Base-by-base conservation (phyloP, 2,888 invertebrate genomes). In the Drosophila monieri region DNA sequence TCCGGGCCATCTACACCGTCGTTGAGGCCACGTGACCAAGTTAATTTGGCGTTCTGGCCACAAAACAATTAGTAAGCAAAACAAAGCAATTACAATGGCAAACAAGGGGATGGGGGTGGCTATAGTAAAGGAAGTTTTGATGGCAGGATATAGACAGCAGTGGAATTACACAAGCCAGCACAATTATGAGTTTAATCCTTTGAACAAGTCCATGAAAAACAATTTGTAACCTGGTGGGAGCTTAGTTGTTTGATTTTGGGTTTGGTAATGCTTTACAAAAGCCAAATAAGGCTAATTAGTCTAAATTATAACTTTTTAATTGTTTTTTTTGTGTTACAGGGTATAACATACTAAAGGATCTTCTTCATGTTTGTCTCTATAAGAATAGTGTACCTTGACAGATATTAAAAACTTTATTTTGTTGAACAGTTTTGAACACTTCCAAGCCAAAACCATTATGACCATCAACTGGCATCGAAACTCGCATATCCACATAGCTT, bases 51-150 rank as follows among this genome's bases (percentile, higher is more conserved):
- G 58, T 48, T 56, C 61, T 64, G 47, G 67, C 74, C 68, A 74
- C 71, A 80, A 78, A 72, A 69, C 85, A 81, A 85, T 85, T 85
- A 85, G 76, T 69, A 49, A 62, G 43, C 57, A 51, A 66, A 77
- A 66, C 65, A 61, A 47, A 41, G 62, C 55, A 65, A 43, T 53
- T 56, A 65, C 49, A 49, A 47, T 18, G n/a, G 59, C 41, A 46
- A 43, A 25, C 41, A 58, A 51, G 14, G 32, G 15, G 35, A 64
- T 41, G 25, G 48, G 25, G 6, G 12, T 15, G 21, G 8, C 10
- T 6, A 15, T 32, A 46, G 4, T 35, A 18, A n/a, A 6, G 61
- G 52, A 52, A 53, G 61, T 30, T 27, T 1, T 18, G 47, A 25
- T n/a, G 27, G n/a, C 30, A 37, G 57, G 57, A 35, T 18, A 57